phyloP scores from a whole-genome alignment of 1,140 invertebrate genomes.

The Drosophila tsacasi region DNA sequence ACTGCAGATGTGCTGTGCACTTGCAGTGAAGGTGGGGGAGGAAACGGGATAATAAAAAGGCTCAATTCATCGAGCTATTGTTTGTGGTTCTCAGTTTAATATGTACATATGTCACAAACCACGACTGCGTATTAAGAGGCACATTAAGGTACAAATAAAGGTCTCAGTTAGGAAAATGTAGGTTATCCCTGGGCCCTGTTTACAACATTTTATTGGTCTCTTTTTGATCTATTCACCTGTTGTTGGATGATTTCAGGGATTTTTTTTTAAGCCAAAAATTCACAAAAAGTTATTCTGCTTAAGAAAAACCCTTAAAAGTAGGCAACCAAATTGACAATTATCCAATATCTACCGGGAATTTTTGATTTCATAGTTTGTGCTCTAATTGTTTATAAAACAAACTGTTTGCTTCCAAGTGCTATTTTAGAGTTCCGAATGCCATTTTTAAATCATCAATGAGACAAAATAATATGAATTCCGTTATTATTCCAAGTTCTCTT shows the following conservation, averaged over 20 bases:
- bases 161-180: background rate
- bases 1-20: background rate
- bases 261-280: background rate
- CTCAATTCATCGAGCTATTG: background rate
- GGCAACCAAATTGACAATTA: background rate
- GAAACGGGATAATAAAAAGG: background rate
- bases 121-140: conserved; percentile 4
- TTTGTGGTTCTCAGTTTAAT: background rate
- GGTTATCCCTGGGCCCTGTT: background rate
- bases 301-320: background rate
- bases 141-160: background rate
- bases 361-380: background rate
- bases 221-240: background rate
- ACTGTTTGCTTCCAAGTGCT: no score
- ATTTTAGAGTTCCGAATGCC: background rate
- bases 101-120: background rate
- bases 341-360: background rate
- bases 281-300: background rate
- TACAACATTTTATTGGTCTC: background rate
- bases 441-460: background rate
- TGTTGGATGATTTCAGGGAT: no score
- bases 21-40: background rate
- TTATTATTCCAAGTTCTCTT: background rate
- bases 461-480: background rate
- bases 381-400: background rate